Conservation (phyloP, 2,888 invertebrate genomes). For the Drosophila melanocephala region DNA sequence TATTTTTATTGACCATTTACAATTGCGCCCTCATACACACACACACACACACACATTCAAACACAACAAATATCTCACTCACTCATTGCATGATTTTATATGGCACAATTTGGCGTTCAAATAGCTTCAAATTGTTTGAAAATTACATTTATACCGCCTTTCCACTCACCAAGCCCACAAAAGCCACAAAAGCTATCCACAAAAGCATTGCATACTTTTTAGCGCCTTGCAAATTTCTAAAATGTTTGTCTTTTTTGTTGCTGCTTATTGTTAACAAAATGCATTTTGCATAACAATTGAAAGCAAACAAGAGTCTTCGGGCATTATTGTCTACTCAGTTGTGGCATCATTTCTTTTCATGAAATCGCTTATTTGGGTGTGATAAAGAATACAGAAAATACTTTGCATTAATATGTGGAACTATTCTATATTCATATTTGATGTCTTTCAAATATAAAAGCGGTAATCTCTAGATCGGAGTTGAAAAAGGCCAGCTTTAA, state of each 20-base stretch:
- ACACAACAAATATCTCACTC: slow-evolving; percentile 18
- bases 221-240: neutral
- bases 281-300: slow-evolving; percentile 14
- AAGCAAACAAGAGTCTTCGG: neutral
- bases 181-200: neutral
- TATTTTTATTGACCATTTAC: slow-evolving; percentile 79
- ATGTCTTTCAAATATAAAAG: neutral
- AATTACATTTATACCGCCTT: slow-evolving; percentile 53
- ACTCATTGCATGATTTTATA: slow-evolving; percentile 53
- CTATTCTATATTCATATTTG: neutral
- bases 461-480: neutral
- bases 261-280: slow-evolving; percentile 12
- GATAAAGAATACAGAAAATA: neutral
- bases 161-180: neutral
- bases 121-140: slow-evolving; percentile 70
- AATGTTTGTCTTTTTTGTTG: neutral
- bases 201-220: slow-evolving; percentile 18
- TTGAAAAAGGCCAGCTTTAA: neutral
- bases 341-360: neutral
- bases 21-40: slow-evolving; percentile 38
- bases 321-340: slow-evolving; percentile 8
- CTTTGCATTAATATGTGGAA: neutral
- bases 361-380: slow-evolving; percentile 1
- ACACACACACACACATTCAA: slow-evolving; percentile 10
- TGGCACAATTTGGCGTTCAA: slow-evolving; percentile 68